Evolutionary conservation across 2,888 invertebrate genomes (phyloP), one percentile per base, ranked within the genome.

Genomic region (Ormyrus rosae): DNA sequence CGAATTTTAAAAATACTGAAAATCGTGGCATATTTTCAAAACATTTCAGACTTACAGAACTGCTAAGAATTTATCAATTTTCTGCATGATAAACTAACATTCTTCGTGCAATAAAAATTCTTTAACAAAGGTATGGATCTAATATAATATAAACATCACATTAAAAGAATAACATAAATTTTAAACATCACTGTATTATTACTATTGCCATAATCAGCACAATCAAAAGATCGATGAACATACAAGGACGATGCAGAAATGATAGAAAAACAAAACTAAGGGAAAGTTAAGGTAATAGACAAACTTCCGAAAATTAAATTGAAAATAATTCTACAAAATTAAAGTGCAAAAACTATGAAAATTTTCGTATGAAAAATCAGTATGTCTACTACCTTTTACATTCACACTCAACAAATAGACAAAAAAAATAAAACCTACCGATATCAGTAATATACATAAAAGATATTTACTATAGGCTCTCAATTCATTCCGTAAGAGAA

Each of bases 81-180:
- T 55, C 61, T 67, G 76, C 61, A 67, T n/a, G 48, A 72, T 68
- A 58, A 13, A 10, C 69, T 48, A 45, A 71, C 67, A 78, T 72
- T 61, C 46, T 63, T 53, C 76, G 78, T 81, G 81, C 79, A 71
- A 75, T 75, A 53, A 53, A 51, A 76, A 72, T 73, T 65, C 70
- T 53, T 45, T 34, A 74, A 71, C 46, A 55, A 80, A 69, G 45
- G 13, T 63, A 60, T 50, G 50, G 53, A 69, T 50, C 56, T 70
- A 7, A 19, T 51, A 68, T 67, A 64, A 65, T 65, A 58, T 60
- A 70, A 75, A 63, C 58, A 80, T 72, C 55, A 68, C 61, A 68
- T 61, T 53, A 74, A 80, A 63, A 11, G 56, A 70, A 80, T 9
- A 68, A 51, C 61, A 64, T 64, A 48, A 11, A 74, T 69, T 65